Evolutionary conservation across 2,113 vertebrate species (phyloP).

Genomic region (Opisthocomus hoazin): DNA sequence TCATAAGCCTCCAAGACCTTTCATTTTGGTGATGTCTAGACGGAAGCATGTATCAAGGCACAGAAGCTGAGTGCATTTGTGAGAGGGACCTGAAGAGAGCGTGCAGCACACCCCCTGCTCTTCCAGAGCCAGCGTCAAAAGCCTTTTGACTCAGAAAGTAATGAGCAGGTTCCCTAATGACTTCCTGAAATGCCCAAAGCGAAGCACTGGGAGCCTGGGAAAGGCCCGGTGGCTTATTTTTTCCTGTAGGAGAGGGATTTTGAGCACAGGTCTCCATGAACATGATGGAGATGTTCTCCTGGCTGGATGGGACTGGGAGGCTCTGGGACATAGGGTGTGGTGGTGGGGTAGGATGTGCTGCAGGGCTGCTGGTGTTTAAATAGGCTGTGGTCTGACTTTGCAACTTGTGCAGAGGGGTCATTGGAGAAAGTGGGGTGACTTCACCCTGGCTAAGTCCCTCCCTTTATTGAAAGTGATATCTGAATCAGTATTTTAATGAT

Average conservation of each 20-base stretch:
- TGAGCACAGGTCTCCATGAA: background rate
- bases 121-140: background rate
- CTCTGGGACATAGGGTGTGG: rapidly evolving
- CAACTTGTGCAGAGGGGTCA: background rate
- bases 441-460: rapidly evolving
- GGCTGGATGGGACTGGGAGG: too few species aligned
- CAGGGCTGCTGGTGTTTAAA: background rate
- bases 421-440: background rate
- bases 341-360: background rate
- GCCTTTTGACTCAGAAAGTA: background rate
- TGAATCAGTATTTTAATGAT: background rate
- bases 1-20: background rate
- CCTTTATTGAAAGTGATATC: background rate
- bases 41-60: background rate
- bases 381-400: background rate
- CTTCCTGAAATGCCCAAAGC: background rate
- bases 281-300: background rate
- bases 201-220: background rate
- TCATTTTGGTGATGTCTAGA: conserved; percentile 11
- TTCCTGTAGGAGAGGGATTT: background rate
- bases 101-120: background rate
- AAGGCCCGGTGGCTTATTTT: background rate
- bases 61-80: background rate
- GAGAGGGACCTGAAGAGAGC: background rate
- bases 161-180: background rate